Base-by-base conservation (phyloP, 1,140 invertebrate genomes). In the Aphelenchoides avenae region DNA sequence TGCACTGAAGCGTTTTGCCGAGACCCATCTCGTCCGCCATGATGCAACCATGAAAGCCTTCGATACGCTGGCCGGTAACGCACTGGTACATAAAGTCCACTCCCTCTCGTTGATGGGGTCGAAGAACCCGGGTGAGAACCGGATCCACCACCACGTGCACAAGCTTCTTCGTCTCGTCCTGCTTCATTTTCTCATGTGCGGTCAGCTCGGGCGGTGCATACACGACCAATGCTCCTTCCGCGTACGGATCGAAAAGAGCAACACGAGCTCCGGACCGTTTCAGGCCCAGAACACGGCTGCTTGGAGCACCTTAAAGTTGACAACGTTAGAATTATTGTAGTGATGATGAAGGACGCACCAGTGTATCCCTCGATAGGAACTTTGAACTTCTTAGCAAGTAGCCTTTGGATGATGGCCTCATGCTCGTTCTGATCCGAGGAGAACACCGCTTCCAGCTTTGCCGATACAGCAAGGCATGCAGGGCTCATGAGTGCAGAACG, bases 1-100 rank as follows among this genome's bases (percentile, higher is more conserved):
- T 95, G 78, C 94, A 98, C 77, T 99, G 95, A 7, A 99, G 79
- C 6, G 95, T 99, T 79, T 99, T 99, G 1, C 94, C 94, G 1
- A 4, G 87, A 67, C 43, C 81, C 81, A 76, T 76, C 57, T 82
- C 70, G 49, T 77, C 73, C 7, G 75, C 72, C 72, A 75, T 70
- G 34, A 70, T 70, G 39, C 70, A 70, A 1, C 68, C 69, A 37
- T 61, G 36, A 37, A 64, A 87, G 65, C 85, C 82, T 58, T 88
- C 86, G 59, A 96, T 94, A 71, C 89, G 85, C 55, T 83, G 80
- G 13, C 94, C 95, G 30, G 89, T 95, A 1, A 97, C 91, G 83
- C 94, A 98, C 77, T 99, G 91, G 77, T 95, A 99, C 91, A 99
- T 96, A 78, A 99, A 99, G 75, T 93, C 92, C 0, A 99, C 94